Base-by-base conservation (phyloP, 1,140 invertebrate genomes). In the Papilio aristodemus region DNA sequence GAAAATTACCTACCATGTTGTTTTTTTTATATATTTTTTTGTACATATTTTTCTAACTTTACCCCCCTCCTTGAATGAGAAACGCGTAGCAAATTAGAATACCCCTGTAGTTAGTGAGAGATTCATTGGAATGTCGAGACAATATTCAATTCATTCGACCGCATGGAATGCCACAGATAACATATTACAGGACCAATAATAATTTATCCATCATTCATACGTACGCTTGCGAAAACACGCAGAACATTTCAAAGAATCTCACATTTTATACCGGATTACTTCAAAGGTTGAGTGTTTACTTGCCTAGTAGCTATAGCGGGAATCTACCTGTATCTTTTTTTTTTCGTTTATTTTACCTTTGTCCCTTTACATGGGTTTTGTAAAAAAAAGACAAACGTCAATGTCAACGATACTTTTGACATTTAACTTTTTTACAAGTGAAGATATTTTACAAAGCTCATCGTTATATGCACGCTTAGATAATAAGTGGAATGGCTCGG, bases 251-350 rank as follows among this genome's bases (percentile, higher is more conserved):
- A 89, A 89, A 77, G 87, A 89, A 87, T 91, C 89, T 89, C 88
- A 81, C 72, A 73, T 71, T 75, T 73, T 71, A 43, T 50, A 68
- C 70, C 66, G 74, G 74, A 78, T 74, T 72, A 79, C 74, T 81
- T 77, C 70, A 84, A 76, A 71, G 70, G 72, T 79, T 89, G 74
- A 80, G 79, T 91, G 86, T 89, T 79, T 84, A 91, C 89, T 91
- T 91, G 89, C 89, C 79, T 86, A 91, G 89, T 91, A 91, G 89
- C 89, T 91, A 91, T 91, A 87, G 89, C 89, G 89, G 76, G 59
- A 81, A 89, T 79, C 78, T 79, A 86, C 83, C 85, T 85, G 74
- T 84, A 77, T 81, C 80, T 84, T 78, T 76, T 71, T n/a, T n/a
- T n/a, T n/a, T n/a, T n/a, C n/a, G 75, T 76, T 81, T 76, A 76